Evolutionary conservation across 2,888 invertebrate genomes (phyloP), one percentile per base, ranked within the genome.

Genomic region (Acrocera orbiculus): DNA sequence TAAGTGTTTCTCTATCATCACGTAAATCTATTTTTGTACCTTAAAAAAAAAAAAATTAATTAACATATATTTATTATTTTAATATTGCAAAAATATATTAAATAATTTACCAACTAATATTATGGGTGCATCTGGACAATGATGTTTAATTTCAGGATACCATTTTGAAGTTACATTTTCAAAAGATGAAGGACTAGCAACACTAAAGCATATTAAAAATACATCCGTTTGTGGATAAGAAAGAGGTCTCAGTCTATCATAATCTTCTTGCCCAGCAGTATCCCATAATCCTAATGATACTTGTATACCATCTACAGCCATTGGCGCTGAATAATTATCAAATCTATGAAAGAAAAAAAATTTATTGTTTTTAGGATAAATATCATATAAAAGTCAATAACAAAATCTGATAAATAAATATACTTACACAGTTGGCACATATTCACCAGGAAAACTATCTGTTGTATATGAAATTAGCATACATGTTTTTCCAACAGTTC

Each of bases 91-190:
- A 2, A 27, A 27, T 14, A n/a, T 17, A 15, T 14, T 30, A 14
- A 27, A 16, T 17, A 37, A 58, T 77, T 66, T 61, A 86, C 95
- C 95, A 61, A 96, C 93, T 64, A 98, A 73, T 59, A 98, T 86
- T 62, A 98, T 90, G 40, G 96, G 96, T 44, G 95, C 93, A 67
- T 96, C 95, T 41, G 96, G 95, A 69, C 96, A 98, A 62, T 98
- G 96, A 64, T 98, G 96, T 65, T 95, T 92, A 51, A 98, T 93
- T 73, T 98, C 98, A 45, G 96, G 96, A 65, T 92, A 92, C 98
- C 96, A 98, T 68, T 98, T 98, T 46, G 92, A 92, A 53, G 89
- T 89, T 43, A 98, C 93, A 73, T 96, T 98, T 69, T 96, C 96
- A 68, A 93, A 96, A 31, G 96, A 96, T 33, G 95, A 93, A 42